Conservation (phyloP, 2,888 invertebrate genomes). For the Tortrix viridana region DNA sequence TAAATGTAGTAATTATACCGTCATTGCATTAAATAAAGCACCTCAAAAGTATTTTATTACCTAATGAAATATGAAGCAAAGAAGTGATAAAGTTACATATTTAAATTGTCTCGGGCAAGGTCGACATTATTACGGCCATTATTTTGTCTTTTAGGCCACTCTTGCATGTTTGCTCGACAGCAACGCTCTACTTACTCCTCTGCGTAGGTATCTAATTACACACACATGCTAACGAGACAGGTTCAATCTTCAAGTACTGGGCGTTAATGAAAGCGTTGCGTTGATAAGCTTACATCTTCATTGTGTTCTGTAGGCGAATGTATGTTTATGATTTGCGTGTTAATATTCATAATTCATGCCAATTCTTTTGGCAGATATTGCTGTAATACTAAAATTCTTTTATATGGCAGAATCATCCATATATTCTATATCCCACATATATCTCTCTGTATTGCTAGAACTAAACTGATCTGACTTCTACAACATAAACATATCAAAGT, state of each 20-base stretch:
- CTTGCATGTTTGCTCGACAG: constrained; percentile 43
- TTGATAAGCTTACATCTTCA: constrained; percentile 23
- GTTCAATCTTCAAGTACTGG: constrained; percentile 29
- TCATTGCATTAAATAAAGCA: background rate
- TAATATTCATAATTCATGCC: background rate
- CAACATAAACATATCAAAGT: background rate
- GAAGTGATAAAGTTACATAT: constrained; percentile 32
- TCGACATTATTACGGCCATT: constrained; percentile 39
- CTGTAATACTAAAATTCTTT: too few species aligned
- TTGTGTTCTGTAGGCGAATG: background rate
- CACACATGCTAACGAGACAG: constrained; percentile 30
- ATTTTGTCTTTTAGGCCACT: constrained; percentile 56
- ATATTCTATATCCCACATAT: too few species aligned
- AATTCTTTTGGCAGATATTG: too few species aligned
- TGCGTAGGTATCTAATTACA: constrained; percentile 36
- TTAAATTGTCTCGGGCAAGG: constrained; percentile 38
- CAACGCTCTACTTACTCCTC: constrained; percentile 61
- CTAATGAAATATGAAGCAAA: constrained; percentile 24
- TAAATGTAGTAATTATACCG: background rate
- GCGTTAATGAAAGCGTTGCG: constrained; percentile 36
- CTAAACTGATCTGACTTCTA: background rate
- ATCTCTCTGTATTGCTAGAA: too few species aligned
- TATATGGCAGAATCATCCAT: too few species aligned
- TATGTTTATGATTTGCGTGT: background rate
- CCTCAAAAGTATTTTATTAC: constrained; percentile 8